Conservation (phyloP, 2,113 vertebrate species). For the Xiphophorus maculatus region DNA sequence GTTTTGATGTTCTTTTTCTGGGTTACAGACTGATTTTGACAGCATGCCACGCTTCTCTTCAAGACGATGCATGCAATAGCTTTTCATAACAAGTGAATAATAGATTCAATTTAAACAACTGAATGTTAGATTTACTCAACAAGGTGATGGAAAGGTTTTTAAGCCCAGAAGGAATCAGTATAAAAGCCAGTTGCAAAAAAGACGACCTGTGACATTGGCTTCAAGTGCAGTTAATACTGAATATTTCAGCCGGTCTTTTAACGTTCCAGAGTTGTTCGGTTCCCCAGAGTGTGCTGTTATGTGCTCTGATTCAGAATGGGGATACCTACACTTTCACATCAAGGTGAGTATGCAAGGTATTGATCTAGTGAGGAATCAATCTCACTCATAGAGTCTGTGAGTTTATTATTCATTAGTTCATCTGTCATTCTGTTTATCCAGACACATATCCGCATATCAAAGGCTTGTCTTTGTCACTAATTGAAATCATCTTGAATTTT, state of each 20-base stretch:
- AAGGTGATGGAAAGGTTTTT: constrained; percentile 53
- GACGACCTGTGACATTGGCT: constrained; percentile 59
- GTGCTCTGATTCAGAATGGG: constrained; percentile 69
- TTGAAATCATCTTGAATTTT: constrained; percentile 66
- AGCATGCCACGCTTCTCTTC: constrained; percentile 34
- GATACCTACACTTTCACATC: constrained; percentile 62
- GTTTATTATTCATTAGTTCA: constrained; percentile 74
- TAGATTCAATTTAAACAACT: constrained; percentile 58
- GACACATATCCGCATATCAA: constrained; percentile 55
- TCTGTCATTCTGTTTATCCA: constrained; percentile 60
- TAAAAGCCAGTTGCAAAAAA: constrained; percentile 35
- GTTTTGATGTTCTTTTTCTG: constrained; percentile 65
- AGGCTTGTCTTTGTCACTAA: constrained; percentile 49
- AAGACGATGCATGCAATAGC: constrained; percentile 42
- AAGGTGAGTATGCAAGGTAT: constrained; percentile 68
- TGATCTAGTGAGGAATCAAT: constrained; percentile 71
- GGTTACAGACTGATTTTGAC: constrained; percentile 36
- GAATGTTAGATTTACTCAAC: constrained; percentile 51
- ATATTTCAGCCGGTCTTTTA: constrained; percentile 57
- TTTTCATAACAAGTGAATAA: constrained; percentile 67
- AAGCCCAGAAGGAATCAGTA: constrained; percentile 48
- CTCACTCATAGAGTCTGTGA: constrained; percentile 56
- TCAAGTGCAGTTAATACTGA: constrained; percentile 65
- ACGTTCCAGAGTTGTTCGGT: constrained; percentile 5
- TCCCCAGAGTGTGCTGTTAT: constrained; percentile 56